A percentile compares a stretch with the other conserved stretches of the same genome.
Conservation (phyloP, 2,797 vertebrate species). For the Platalea minor region DNA sequence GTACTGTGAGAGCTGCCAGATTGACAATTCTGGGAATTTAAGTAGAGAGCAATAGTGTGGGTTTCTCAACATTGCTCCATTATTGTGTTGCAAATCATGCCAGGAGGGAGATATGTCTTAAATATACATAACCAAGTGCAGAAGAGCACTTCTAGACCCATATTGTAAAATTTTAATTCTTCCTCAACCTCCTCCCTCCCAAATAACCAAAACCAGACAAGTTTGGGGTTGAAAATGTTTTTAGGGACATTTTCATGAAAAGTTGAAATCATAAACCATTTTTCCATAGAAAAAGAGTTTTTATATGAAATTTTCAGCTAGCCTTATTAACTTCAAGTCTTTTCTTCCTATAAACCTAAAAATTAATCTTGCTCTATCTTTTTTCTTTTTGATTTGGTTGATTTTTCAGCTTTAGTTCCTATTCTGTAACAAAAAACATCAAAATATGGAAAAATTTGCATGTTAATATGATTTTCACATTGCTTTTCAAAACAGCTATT, state of each 20-base stretch:
- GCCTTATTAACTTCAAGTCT: background rate
- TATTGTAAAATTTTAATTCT: conserved; percentile 57
- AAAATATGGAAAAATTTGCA: background rate
- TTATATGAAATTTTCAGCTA: background rate
- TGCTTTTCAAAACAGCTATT: background rate
- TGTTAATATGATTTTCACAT: background rate
- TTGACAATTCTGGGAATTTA: conserved; percentile 60
- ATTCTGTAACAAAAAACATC: background rate
- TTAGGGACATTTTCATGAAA: background rate
- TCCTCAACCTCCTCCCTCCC: conserved; percentile 20
- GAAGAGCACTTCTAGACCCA: conserved; percentile 4
- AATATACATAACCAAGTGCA: conserved; percentile 55
- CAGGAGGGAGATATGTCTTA: conserved; percentile 54
- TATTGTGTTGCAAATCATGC: conserved; percentile 43
- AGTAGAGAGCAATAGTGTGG: background rate
- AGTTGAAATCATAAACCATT: background rate
- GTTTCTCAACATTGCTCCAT: conserved; percentile 33
- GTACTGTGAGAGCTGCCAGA: conserved; percentile 23
- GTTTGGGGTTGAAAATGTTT: conserved; percentile 6
- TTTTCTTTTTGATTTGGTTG: background rate
- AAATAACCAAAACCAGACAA: conserved; percentile 50
- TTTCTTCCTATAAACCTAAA: background rate
- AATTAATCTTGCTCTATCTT: background rate
- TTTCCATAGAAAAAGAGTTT: background rate
- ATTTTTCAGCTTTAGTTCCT: background rate